Evolutionary conservation across 2,797 vertebrate genomes (phyloP).

Genomic region (Knipowitschia caucasica): DNA sequence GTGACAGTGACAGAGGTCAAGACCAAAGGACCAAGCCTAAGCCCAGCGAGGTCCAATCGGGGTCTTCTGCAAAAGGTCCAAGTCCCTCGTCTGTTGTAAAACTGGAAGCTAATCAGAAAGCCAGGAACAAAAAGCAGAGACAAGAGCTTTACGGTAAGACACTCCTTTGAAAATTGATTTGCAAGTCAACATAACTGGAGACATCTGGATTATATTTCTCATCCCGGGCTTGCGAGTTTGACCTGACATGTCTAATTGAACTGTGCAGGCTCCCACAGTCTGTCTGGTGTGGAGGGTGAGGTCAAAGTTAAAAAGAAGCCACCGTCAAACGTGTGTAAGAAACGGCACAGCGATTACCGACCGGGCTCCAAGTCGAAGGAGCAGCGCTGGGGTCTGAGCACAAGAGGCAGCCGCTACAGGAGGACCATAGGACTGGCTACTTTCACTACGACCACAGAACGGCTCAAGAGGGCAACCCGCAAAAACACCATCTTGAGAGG

Average conservation of each 20-base stretch:
- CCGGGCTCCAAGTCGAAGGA: conserved; percentile 70
- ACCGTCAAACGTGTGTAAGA: conserved; percentile 68
- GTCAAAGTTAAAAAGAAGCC: conserved; percentile 89
- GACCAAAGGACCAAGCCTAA: conserved; percentile 59
- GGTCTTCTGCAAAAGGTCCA: conserved; percentile 78
- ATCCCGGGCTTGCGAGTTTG: conserved; percentile 31
- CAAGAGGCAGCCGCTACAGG: conserved; percentile 59
- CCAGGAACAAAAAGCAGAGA: conserved; percentile 93
- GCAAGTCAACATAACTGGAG: conserved; percentile 39
- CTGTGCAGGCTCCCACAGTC: conserved; percentile 67
- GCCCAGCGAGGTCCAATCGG: conserved; percentile 71
- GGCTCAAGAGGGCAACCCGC: conserved; percentile 86
- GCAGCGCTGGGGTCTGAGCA: conserved; percentile 73
- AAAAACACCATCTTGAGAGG: conserved; percentile 85
- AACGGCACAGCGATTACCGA: conserved; percentile 54
- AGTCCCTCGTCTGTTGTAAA: conserved; percentile 93
- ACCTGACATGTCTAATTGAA: conserved; percentile 53
- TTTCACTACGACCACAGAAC: conserved; percentile 77
- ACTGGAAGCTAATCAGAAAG: conserved; percentile 96
- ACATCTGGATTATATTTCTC: conserved; percentile 53
- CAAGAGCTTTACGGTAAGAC: conserved; percentile 87
- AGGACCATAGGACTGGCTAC: conserved; percentile 67
- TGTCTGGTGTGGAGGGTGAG: conserved; percentile 77
- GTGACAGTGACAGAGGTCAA: conserved; percentile 82
- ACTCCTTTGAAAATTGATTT: conserved; percentile 39